Evolutionary conservation across 2,113 vertebrate species (phyloP).

Genomic region (Erythrolamprus reginae): DNA sequence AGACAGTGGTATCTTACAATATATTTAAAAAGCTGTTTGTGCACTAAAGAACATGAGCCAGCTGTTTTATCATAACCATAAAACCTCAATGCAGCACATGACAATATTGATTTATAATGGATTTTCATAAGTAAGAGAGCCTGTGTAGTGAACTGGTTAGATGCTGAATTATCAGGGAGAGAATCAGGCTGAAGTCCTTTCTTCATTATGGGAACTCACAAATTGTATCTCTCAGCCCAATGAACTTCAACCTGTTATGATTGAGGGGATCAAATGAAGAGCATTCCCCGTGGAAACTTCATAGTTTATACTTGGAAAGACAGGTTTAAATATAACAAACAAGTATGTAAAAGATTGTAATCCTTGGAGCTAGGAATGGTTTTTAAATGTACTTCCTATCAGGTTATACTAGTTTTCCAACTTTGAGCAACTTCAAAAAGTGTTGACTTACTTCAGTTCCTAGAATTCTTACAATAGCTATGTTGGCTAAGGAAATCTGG

Average conservation of each 20-base stretch:
- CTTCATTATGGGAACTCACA: neutral
- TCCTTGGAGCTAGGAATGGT: neutral
- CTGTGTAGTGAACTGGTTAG: neutral
- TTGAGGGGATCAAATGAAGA: neutral
- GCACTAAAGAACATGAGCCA: neutral
- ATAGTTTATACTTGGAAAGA: neutral
- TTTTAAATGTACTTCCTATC: neutral
- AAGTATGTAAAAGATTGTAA: neutral
- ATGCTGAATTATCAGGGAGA: neutral
- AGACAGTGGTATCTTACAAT: neutral
- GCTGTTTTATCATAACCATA: neutral
- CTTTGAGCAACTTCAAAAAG: neutral
- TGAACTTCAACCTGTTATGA: neutral
- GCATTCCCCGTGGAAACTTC: neutral
- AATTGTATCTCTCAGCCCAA: neutral
- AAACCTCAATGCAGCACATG: neutral
- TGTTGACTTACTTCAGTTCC: neutral
- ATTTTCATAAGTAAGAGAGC: neutral
- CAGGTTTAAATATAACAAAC: neutral
- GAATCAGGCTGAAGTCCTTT: neutral
- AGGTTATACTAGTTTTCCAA: neutral
- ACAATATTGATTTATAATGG: neutral
- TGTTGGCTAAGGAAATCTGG: neutral
- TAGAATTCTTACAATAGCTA: neutral
- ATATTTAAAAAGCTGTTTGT: neutral